Evolutionary conservation across 2,113 vertebrate genomes (phyloP), one percentile per base, ranked within the genome.

Genomic region (Amazona guildingii): DNA sequence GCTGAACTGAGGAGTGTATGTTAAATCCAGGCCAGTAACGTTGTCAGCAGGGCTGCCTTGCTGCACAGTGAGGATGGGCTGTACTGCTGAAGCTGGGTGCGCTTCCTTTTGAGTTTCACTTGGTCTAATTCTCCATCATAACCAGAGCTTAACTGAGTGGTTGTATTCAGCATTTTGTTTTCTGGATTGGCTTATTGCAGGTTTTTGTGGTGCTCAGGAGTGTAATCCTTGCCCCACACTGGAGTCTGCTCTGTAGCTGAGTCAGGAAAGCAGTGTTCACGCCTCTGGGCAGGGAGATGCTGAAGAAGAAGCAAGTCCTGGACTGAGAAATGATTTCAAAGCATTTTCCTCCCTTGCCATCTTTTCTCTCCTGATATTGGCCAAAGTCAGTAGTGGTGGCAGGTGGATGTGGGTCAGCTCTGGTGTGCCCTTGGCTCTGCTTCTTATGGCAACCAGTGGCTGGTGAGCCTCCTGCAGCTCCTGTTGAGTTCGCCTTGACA

Each of bases 391-490:
- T 14, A 54, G 18, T 31, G 78, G n/a, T 57, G 33, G 16, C 28
- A 5, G 0, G 10, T 35, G 82, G 43, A 4, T 37, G 72, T 18
- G 41, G 14, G 23, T 39, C 18, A 24, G 31, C 23, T 54, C 64
- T 3, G 14, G 23, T 0, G 11, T 29, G 62, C 39, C 10, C 23
- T 28, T 86, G 86, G 37, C 52, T 59, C 59, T 88, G 37, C 49
- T 57, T 55, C 35, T 17, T 2, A 0, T 35, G 28, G 61, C 74
- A 69, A 29, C 29, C 1, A 0, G 17, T 49, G 49, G 35, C 46
- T 67, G 44, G 1, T 69, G 29, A 35, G 35, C 74, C 35, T 51
- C 41, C 35, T 62, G 46, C 33, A 49, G 39, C n/a, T 74, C 18
- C 70, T 27, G 3, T 21, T 57, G 37, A 52, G 49, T 20, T 86